Evolutionary conservation across 2,113 vertebrate genomes (phyloP), one percentile per base, ranked within the genome.

Genomic region (Toxotes chatareus): DNA sequence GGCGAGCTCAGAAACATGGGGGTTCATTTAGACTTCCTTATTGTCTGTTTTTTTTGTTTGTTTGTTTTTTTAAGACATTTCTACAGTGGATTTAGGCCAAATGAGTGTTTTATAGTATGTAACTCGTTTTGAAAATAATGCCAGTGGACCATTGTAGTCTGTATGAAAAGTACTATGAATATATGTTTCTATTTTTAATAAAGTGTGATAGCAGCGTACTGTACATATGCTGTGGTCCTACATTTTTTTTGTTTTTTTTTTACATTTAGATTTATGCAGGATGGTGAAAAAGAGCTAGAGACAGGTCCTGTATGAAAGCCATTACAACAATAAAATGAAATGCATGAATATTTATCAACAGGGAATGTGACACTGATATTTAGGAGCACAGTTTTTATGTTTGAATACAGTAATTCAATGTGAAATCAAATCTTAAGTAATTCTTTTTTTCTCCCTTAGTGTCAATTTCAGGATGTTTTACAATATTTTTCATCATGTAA

Each of bases 121-220:
- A 79, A 82, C 79, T 87, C 55, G 67, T 83, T 92, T 88, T 88
- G 65, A 83, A 92, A 86, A 90, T 77, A 91, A 72, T 91, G 91
- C 82, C 89, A 88, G 91, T 94, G 91, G 90, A 93, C 92, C 91
- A 91, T 93, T 93, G 89, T 93, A 94, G 93, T 91, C 87, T 94
- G 93, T 93, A 93, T 92, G 80, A 87, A 90, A 93, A 93, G 83
- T 93, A 91, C 88, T 91, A 94, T 93, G 90, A 93, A 92, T 91
- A 94, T 91, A 93, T 93, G 91, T 93, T 93, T 94, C 90, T 94
- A 94, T 94, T 94, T 94, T 94, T 92, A 93, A 94, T 94, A 93
- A 94, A 94, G 85, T 93, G 93, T 94, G 84, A 92, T 93, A 92
- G 93, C 88, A 92, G 88, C 62, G 16, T 91, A 82, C 78, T 80